A percentile compares a stretch with the other conserved stretches of the same genome.
Evolutionary conservation across 2,888 invertebrate genomes (phyloP).

Genomic region (Crepidodera aurea): DNA sequence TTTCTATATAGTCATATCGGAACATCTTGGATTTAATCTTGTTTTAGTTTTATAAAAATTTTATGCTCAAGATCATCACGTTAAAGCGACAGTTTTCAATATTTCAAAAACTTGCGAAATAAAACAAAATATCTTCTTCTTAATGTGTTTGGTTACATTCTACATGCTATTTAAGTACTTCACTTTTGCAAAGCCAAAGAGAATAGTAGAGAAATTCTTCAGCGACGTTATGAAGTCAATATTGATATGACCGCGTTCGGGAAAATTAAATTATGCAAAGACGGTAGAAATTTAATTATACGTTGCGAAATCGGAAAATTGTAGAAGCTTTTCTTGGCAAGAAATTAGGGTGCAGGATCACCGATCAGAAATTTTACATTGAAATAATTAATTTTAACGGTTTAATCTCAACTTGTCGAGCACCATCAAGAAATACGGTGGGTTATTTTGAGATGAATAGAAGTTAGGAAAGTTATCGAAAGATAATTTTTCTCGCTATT

Average conservation of each 20-base stretch:
- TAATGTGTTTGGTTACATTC: no score
- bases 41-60: no score
- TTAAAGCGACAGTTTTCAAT: no score
- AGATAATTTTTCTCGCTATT: conserved; percentile 26
- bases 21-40: no score
- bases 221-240: conserved; percentile 43
- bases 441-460: conserved; percentile 34
- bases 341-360: conserved; percentile 36
- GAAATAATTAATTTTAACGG: conserved; percentile 43
- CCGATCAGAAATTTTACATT: conserved; percentile 43
- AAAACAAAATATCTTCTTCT: no score
- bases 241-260: conserved; percentile 45
- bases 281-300: conserved; percentile 49
- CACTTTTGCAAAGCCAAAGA: no score
- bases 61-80: no score
- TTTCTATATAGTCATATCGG: no score
- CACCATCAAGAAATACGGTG: conserved; percentile 31
- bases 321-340: conserved; percentile 39
- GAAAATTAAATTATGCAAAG: conserved; percentile 48
- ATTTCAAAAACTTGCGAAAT: no score
- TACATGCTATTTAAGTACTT: no score
- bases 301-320: conserved; percentile 44
- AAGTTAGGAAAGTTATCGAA: conserved; percentile 23
- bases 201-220: conserved; percentile 10
- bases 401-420: conserved; percentile 39